These are phyloP conservation scores for Sclerodermus sp. DNA, from an alignment of 2,888 invertebrate genomes.

Conservation along the genomic window DNA sequence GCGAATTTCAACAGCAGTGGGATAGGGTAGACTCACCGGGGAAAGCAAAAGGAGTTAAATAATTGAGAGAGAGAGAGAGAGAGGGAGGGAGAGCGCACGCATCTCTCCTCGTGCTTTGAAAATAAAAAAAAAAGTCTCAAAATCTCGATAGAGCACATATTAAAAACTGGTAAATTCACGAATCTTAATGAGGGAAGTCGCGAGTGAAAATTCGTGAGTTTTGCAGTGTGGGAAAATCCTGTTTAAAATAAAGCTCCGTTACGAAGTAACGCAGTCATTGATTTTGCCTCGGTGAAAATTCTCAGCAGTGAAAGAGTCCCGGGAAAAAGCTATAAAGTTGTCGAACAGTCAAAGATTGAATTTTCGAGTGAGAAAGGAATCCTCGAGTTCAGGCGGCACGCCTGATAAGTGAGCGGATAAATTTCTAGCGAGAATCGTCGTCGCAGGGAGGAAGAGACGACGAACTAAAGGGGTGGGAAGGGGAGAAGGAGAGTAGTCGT, in stretches of 20 bases:
- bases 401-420: constrained; percentile 24
- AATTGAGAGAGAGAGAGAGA: constrained; percentile 4
- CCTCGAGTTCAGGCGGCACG: constrained; percentile 8
- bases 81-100: not conserved
- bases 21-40: too few species aligned
- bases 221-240: not conserved
- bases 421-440: constrained; percentile 17
- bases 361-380: constrained; percentile 12
- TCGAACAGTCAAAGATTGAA: constrained; percentile 21
- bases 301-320: not conserved
- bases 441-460: constrained; percentile 15
- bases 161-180: not conserved
- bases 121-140: too few species aligned
- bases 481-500: not conserved
- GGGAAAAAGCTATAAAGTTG: constrained; percentile 11
- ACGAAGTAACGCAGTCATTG: not conserved
- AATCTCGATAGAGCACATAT: too few species aligned
- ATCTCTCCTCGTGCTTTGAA: too few species aligned
- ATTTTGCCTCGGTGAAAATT: not conserved
- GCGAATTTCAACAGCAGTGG: too few species aligned
- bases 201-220: constrained; percentile 9
- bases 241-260: too few species aligned
- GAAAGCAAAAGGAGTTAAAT: constrained; percentile 3
- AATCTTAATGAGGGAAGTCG: constrained; percentile 4
- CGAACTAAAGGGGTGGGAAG: not conserved